A percentile compares a stretch with the other conserved stretches of the same genome.
These are phyloP conservation scores for Drosophila sechellia DNA, from an alignment of 1,140 invertebrate species.

Conservation along the genomic window DNA sequence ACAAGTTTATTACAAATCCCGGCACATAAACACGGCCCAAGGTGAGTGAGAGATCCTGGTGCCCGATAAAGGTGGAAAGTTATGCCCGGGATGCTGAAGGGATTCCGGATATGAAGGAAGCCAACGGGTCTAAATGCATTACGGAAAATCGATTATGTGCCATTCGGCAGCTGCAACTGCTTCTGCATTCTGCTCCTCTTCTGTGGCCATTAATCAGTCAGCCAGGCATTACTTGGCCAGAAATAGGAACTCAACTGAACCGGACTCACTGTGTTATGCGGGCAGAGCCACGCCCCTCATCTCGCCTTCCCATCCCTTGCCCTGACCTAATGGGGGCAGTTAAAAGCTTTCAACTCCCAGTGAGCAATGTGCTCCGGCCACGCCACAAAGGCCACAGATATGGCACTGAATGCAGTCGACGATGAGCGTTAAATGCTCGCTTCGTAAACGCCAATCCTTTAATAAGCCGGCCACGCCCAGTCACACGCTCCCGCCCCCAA, in stretches of 20 bases:
- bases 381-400: slow-evolving; percentile 48
- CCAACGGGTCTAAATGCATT: slow-evolving; percentile 29
- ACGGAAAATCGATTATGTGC: slow-evolving; percentile 41
- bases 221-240: slow-evolving; percentile 47
- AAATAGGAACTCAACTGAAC: slow-evolving; percentile 37
- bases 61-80: slow-evolving; percentile 21
- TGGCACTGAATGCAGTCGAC: not conserved
- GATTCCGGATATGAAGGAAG: slow-evolving; percentile 35
- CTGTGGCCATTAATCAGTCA: slow-evolving; percentile 47
- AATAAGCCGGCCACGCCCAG: slow-evolving; percentile 55
- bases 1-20: slow-evolving; percentile 61
- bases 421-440: slow-evolving; percentile 25
- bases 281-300: slow-evolving; percentile 10
- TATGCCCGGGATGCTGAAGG: slow-evolving; percentile 17
- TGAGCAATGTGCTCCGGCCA: slow-evolving; percentile 42
- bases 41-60: not conserved
- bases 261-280: slow-evolving; percentile 8
- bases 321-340: slow-evolving; percentile 43
- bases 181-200: not conserved
- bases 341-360: slow-evolving; percentile 53
- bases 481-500: slow-evolving; percentile 11
- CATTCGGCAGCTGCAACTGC: slow-evolving; percentile 12
- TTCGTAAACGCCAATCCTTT: slow-evolving; percentile 52
- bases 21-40: slow-evolving; percentile 28
- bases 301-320: not conserved